These are phyloP conservation scores for Malacoraja senta DNA, from an alignment of 2,797 vertebrate genomes.

Conservation along the genomic window DNA sequence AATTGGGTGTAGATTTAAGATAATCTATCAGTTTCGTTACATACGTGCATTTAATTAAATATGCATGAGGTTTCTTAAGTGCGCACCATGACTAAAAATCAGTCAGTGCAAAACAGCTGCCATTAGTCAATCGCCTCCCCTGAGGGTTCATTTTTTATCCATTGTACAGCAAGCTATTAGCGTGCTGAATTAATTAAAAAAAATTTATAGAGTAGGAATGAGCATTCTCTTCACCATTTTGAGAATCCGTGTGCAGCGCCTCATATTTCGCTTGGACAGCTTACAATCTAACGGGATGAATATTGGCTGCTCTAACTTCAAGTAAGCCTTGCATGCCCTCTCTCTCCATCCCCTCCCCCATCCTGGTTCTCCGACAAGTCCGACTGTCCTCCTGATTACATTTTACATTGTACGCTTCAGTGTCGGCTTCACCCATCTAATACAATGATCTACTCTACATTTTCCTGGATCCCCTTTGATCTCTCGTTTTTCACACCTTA, in stretches of 20 bases:
- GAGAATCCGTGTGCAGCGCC: background rate
- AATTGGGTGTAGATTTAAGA: background rate
- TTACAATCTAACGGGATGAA: too few species aligned
- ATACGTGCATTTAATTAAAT: constrained; percentile 4
- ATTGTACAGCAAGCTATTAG: background rate
- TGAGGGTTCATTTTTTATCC: background rate
- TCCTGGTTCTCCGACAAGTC: too few species aligned
- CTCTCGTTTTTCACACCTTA: too few species aligned
- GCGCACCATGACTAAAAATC: background rate
- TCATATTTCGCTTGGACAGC: too few species aligned
- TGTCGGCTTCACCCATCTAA: too few species aligned
- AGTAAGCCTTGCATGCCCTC: too few species aligned
- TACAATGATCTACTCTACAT: too few species aligned
- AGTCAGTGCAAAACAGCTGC: background rate
- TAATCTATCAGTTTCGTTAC: constrained; percentile 20
- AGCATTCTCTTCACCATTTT: background rate
- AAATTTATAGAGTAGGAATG: background rate
- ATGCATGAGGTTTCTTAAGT: constrained; percentile 1
- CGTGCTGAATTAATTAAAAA: background rate
- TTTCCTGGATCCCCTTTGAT: too few species aligned
- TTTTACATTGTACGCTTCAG: too few species aligned
- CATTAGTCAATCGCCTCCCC: background rate
- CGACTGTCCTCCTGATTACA: too few species aligned
- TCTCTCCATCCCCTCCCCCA: too few species aligned
- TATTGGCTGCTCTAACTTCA: too few species aligned